Base-by-base conservation (phyloP, 2,888 invertebrate genomes). In the Thelaira solivaga region DNA sequence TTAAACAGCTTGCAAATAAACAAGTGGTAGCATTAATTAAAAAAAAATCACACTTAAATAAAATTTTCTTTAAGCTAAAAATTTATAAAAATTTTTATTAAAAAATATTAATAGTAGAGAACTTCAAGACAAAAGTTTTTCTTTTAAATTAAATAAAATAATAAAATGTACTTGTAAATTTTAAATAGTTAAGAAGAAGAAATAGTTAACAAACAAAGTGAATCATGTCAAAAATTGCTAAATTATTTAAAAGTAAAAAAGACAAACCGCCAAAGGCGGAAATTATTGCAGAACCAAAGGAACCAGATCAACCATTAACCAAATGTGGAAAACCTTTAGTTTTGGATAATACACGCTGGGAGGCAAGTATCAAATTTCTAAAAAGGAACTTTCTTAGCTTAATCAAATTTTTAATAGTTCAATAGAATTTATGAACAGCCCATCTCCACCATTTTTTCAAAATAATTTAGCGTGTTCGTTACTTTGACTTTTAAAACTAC, bases 331-430 rank as follows among this genome's bases (percentile, higher is more conserved):
- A 86, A 74, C 84, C 86, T 11, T 83, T 89, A 65, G 84, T 86
- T 39, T 82, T 89, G 81, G 89, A 88, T 78, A 86, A 87, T 78
- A 81, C 84, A 55, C 85, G 88, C 64, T 87, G 88, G 86, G 89
- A 89, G 88, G 88, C 87, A 88, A 89, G 88, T 88, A 87, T 80
- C 36, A 16, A 41, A 41, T 5, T 2, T 0, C 11, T 22, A 51
- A 59, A 16, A 0, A 2, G 34, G 10, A 4, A 10, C 1, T n/a
- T 3, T 36, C 11, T n/a, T 34, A 34, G 10, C n/a, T n/a, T n/a
- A n/a, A n/a, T n/a, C n/a, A n/a, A n/a, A n/a, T n/a, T n/a, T n/a
- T n/a, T n/a, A n/a, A n/a, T n/a, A n/a, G n/a, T n/a, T n/a, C n/a
- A n/a, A n/a, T n/a, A n/a, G n/a, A n/a, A n/a, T n/a, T n/a, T n/a